phyloP scores from a whole-genome alignment of 1,140 invertebrate genomes.

The Drosophila parabipectinata region DNA sequence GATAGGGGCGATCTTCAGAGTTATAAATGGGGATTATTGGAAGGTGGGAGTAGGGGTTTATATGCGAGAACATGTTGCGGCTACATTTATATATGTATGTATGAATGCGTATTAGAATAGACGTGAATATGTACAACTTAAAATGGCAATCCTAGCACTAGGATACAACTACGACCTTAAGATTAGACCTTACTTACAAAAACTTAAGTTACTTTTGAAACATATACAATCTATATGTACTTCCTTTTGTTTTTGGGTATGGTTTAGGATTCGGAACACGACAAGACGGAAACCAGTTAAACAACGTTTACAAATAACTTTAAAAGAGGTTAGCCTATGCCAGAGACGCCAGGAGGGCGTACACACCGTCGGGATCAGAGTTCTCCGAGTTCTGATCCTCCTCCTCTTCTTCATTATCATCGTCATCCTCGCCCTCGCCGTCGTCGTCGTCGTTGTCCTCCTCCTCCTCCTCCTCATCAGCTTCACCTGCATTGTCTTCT shows the following conservation, averaged over 20 bases:
- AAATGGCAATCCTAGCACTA: constrained; percentile 40
- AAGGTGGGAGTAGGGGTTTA: not conserved
- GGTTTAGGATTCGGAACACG: constrained; percentile 8
- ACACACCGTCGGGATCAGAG: constrained; percentile 3
- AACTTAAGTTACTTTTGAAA: constrained; percentile 22
- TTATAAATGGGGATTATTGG: not conserved
- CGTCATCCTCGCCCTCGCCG: constrained; percentile 5
- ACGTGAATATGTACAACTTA: constrained; percentile 61
- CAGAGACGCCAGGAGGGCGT: constrained; percentile 5
- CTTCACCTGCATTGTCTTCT: not conserved
- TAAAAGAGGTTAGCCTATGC: constrained; percentile 13
- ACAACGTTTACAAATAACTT: constrained; percentile 3
- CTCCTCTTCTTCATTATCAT: not conserved
- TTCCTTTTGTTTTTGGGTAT: constrained; percentile 5
- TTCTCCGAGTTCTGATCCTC: constrained; percentile 7
- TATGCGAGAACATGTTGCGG: constrained; percentile 15
- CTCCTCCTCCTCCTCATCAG: constrained; percentile 15
- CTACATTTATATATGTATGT: constrained; percentile 13
- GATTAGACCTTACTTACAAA: constrained; percentile 16
- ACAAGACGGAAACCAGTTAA: constrained; percentile 30
- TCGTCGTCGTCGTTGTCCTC: constrained; percentile 18
- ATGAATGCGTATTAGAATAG: constrained; percentile 3
- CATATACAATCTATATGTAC: not conserved
- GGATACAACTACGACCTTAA: constrained; percentile 19
- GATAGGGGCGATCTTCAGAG: not conserved